Conservation (phyloP, 2,797 vertebrate genomes). For the Myotis daubentonii region DNA sequence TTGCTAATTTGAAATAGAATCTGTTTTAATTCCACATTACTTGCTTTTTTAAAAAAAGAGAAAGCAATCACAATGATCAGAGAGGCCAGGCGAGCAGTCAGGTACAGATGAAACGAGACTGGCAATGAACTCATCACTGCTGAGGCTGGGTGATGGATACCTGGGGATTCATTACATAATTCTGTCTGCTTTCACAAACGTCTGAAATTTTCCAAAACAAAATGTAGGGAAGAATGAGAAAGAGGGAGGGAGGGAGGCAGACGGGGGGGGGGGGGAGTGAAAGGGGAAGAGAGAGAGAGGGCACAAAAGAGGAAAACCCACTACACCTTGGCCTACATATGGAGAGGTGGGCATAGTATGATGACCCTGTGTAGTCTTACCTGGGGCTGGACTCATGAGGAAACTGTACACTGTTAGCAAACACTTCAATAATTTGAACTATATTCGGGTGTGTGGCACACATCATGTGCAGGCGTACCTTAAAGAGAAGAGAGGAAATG, state of each 20-base stretch:
- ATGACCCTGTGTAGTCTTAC: constrained; percentile 84
- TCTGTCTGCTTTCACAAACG: constrained; percentile 39
- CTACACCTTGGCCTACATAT: constrained; percentile 63
- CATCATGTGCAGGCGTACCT: constrained; percentile 99
- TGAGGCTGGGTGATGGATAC: neutral
- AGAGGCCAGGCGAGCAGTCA: neutral
- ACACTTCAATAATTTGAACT: constrained; percentile 97
- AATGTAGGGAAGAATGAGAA: neutral
- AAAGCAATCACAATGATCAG: constrained; percentile 35
- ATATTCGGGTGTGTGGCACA: constrained; percentile 97
- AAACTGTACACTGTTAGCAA: constrained; percentile 99
- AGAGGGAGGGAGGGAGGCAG: neutral
- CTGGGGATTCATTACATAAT: neutral
- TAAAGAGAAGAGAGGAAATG: constrained; percentile 79
- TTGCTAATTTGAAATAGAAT: constrained; percentile 54
- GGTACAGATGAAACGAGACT: neutral
- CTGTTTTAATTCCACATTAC: constrained; percentile 34
- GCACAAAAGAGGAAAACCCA: constrained; percentile 7
- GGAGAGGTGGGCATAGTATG: constrained; percentile 50
- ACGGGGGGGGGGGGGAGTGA: neutral
- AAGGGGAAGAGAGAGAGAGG: neutral
- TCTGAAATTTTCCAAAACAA: constrained; percentile 41
- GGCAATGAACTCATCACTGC: neutral
- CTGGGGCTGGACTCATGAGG: constrained; percentile 98
- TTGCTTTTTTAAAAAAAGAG: neutral